These are phyloP conservation scores for Lymantria dispar DNA, from an alignment of 2,888 invertebrate species.

Conservation along the genomic window DNA sequence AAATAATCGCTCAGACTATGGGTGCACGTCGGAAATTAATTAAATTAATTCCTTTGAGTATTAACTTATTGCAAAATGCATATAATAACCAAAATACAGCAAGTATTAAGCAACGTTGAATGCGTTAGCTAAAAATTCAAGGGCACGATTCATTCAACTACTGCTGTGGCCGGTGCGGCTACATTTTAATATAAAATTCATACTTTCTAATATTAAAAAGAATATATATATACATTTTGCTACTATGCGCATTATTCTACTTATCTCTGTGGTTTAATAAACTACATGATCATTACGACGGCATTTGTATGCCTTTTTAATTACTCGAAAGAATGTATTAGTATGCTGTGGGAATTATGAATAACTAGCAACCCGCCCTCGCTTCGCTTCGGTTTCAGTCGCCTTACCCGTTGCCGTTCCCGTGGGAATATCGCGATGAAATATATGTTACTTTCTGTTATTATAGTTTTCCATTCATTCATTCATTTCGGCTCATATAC, in stretches of 20 bases:
- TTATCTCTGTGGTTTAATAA: not conserved
- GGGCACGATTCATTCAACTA: constrained; percentile 11
- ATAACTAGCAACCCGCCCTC: no score
- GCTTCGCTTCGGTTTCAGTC: no score
- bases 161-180: not conserved
- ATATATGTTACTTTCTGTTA: no score
- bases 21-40: no score
- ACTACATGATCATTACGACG: not conserved
- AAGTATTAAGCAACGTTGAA: constrained; percentile 19
- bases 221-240: constrained; percentile 3
- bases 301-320: not conserved
- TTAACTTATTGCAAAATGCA: constrained; percentile 8
- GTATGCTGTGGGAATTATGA: no score
- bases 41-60: not conserved
- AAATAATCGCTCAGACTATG: no score
- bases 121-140: constrained; percentile 25
- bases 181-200: constrained; percentile 1
- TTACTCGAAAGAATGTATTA: not conserved
- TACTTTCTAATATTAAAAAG: constrained; percentile 12
- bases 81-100: constrained; percentile 15
- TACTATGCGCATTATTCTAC: not conserved
- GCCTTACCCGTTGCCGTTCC: no score
- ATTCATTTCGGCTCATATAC: no score
- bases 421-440: no score
- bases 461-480: no score